These are phyloP conservation scores for Raja brachyura DNA, from an alignment of 2,113 vertebrate genomes.

Conservation along the genomic window DNA sequence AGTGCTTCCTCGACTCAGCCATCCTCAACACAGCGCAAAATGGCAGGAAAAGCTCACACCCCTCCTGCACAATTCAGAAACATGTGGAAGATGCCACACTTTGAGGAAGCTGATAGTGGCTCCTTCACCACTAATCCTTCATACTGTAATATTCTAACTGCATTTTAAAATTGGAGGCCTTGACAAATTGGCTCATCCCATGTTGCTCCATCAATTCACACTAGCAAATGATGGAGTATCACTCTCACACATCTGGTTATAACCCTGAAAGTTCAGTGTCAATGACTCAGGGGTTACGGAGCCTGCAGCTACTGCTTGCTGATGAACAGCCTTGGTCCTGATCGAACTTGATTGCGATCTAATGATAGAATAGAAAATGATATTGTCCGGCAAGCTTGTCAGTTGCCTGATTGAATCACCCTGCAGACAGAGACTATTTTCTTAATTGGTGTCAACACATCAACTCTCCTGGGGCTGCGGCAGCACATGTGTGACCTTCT, in stretches of 20 bases:
- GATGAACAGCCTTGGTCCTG: neutral
- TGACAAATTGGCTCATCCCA: too few relatives aligned
- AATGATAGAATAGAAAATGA: neutral
- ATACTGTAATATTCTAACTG: too few relatives aligned
- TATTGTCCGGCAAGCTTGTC: neutral
- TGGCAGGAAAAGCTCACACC: too few relatives aligned
- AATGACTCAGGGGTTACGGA: neutral
- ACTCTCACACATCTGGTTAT: neutral
- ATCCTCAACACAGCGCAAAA: too few relatives aligned
- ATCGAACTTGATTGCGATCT: neutral
- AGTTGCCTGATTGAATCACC: neutral
- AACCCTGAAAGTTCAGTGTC: neutral
- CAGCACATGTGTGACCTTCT: neutral
- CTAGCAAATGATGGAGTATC: neutral
- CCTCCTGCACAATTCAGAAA: neutral
- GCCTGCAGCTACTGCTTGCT: neutral
- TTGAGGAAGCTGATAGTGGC: neutral
- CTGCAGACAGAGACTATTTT: neutral
- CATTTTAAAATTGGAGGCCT: too few relatives aligned
- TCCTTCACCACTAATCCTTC: neutral
- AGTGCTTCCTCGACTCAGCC: too few relatives aligned
- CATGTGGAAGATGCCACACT: neutral
- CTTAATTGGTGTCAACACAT: neutral
- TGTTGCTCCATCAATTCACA: too few relatives aligned
- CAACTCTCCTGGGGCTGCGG: neutral